phyloP scores from a whole-genome alignment of 2,888 invertebrate species.

The Microchrysa polita region DNA sequence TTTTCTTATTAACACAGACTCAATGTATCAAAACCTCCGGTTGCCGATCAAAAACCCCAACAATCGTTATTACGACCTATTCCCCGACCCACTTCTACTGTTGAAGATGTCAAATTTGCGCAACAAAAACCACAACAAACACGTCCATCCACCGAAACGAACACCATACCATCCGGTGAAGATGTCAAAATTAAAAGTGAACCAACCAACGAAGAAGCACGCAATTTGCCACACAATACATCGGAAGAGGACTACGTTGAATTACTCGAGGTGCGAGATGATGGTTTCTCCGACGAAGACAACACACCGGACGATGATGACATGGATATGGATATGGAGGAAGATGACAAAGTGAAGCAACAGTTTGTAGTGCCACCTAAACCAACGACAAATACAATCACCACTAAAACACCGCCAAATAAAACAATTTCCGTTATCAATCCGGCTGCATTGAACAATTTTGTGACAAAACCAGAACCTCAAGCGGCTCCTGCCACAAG shows the following conservation, averaged over 20 bases:
- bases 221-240: neutral
- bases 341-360: neutral
- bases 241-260: constrained; percentile 55
- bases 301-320: neutral
- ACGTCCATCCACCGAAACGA: neutral
- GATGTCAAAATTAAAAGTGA: neutral
- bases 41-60: too few relatives aligned
- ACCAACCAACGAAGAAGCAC: neutral
- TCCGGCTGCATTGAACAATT: constrained; percentile 46
- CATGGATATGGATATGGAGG: neutral
- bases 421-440: constrained; percentile 38
- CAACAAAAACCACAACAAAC: too few relatives aligned
- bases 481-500: neutral
- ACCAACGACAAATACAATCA: neutral
- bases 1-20: too few relatives aligned
- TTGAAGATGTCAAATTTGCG: too few relatives aligned
- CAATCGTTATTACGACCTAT: too few relatives aligned
- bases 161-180: neutral
- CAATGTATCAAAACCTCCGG: too few relatives aligned
- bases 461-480: neutral
- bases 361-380: constrained; percentile 17
- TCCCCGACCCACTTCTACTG: too few relatives aligned
- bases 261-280: constrained; percentile 62
- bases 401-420: neutral
- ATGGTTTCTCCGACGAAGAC: constrained; percentile 56